Conservation (phyloP, 2,888 invertebrate genomes). For the Molanna angustata region DNA sequence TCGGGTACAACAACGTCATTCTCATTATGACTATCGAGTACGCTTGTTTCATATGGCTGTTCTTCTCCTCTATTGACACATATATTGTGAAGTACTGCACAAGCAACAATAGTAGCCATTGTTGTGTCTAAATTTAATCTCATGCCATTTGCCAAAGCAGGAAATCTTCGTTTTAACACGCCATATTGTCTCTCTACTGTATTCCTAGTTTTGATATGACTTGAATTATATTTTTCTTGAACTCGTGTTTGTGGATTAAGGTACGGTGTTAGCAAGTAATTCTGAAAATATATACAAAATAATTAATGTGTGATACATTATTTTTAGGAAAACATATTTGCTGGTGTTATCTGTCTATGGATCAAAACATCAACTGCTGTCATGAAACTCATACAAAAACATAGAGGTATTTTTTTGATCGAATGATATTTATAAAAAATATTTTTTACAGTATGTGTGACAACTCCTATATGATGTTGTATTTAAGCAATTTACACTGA, state of each 20-base stretch:
- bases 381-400: no score
- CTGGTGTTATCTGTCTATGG: no score
- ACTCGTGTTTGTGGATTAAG: background rate
- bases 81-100: constrained; percentile 37
- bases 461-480: no score
- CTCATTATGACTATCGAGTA: background rate
- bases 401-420: no score
- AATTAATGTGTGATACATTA: no score
- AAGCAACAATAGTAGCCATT: constrained; percentile 34
- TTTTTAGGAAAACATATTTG: no score
- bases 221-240: constrained; percentile 35
- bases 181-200: constrained; percentile 35
- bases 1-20: background rate
- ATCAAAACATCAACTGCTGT: no score
- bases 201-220: constrained; percentile 38
- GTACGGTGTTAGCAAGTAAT: constrained; percentile 3
- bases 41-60: background rate
- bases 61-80: constrained; percentile 25
- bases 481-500: no score
- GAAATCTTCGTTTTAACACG: constrained; percentile 1
- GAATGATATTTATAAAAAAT: no score
- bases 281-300: constrained; percentile 7
- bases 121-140: constrained; percentile 32
- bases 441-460: no score
- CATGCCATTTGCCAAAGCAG: constrained; percentile 34